Evolutionary conservation across 2,888 invertebrate species (phyloP).

Genomic region (Tenthredo notha): DNA sequence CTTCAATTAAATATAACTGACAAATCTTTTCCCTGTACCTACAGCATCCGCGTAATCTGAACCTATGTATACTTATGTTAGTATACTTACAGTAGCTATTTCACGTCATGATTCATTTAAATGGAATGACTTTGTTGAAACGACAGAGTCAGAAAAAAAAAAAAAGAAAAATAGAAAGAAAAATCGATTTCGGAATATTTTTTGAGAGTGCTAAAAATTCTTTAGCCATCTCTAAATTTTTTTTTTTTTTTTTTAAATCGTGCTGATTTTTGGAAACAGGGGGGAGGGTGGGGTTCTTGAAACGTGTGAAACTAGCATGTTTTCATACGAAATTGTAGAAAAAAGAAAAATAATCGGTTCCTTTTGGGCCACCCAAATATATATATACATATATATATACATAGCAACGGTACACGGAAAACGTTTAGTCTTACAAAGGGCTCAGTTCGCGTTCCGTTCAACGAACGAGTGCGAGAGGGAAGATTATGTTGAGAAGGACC

Average conservation of each 20-base stretch:
- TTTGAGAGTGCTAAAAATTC: too few relatives aligned
- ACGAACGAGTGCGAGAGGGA: slow-evolving; percentile 13
- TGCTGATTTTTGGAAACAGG: too few relatives aligned
- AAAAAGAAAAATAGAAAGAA: too few relatives aligned
- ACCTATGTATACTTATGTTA: background rate
- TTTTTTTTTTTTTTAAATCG: too few relatives aligned
- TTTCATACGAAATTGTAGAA: too few relatives aligned
- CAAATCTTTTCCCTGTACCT: slow-evolving; percentile 13
- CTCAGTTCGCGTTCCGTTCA: background rate
- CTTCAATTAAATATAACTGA: background rate
- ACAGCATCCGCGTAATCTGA: slow-evolving; percentile 17
- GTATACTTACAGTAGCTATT: background rate
- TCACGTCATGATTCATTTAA: background rate
- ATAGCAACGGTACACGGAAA: background rate
- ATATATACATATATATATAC: background rate
- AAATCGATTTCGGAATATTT: too few relatives aligned
- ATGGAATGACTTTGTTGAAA: background rate
- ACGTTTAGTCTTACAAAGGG: slow-evolving; percentile 39
- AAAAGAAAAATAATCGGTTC: too few relatives aligned
- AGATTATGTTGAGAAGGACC: background rate
- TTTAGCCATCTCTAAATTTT: too few relatives aligned
- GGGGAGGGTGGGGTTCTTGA: too few relatives aligned
- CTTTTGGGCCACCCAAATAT: too few relatives aligned
- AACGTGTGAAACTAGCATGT: too few relatives aligned
- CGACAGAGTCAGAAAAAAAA: too few relatives aligned